Evolutionary conservation across 2,113 vertebrate species (phyloP), one percentile per base, ranked within the genome.

Genomic region (Corythornis madagascariensis): DNA sequence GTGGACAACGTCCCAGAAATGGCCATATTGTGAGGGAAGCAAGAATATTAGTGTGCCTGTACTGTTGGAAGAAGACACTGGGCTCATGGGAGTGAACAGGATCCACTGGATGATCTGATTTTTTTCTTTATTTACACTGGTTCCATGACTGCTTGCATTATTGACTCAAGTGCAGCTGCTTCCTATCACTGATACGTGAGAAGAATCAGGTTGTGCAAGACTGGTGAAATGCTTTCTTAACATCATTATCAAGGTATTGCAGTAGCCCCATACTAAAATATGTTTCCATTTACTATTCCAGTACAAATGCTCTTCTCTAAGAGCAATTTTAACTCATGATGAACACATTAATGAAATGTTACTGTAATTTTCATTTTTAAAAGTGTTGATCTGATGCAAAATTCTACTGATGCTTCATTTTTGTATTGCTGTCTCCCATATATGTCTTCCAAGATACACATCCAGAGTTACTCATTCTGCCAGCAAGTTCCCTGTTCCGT

Each of bases 71-170:
- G 38, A 83, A 66, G 55, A 76, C 47, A n/a, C 24, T 47, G 45
- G 16, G 7, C 29, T 63, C 33, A 38, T 11, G 55, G 33, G 38
- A 89, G 25, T 42, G 55, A 89, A 76, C 72, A 57, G 16, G 28
- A 82, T 55, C 9, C 16, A 59, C 42, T 0, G 0, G 66, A 87
- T 2, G 14, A 82, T 26, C 11, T 1, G 3, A 28, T 13, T 66
- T 40, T 50, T 55, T 64, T 60, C 48, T 21, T 80, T 55, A 71
- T 73, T 91, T 80, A 83, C 0, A 5, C 16, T 70, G 57, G 47
- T 33, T 76, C 57, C 6, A 6, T 47, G 72, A 86, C 70, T 15
- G 33, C 20, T 74, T 43, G 10, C 29, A 24, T 67, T 71, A 74
- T 3, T 63, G 52, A 56, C 1, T 19, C 14, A 17, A 56, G 26